Evolutionary conservation across 2,797 vertebrate genomes (phyloP), one percentile per base, ranked within the genome.

Genomic region (Enoplosus armatus): DNA sequence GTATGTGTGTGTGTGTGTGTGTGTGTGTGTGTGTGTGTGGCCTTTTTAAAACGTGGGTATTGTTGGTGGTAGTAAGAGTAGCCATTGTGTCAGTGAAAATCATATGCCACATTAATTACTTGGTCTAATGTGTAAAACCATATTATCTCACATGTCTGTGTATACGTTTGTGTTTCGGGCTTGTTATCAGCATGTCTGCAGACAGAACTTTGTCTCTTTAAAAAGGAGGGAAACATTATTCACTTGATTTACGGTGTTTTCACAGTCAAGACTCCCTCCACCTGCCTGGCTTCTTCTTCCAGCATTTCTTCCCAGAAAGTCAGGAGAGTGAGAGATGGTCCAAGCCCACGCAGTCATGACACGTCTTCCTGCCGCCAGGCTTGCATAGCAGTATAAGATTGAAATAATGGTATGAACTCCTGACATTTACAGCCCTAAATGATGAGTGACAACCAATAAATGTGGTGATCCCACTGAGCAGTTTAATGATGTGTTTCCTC

Each of bases 401-500:
- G 24, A 75, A 60, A 60, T 54, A 48, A 48, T 59, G 22, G 10
- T 16, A 8, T 29, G 26, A 51, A 61, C 37, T 70, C 12, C n/a
- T 48, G 63, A 55, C 45, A 76, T 85, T 80, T 55, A 68, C 39
- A 72, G 35, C 14, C 31, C n/a, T 69, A 41, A 54, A 74, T 18
- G 54, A 76, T 27, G 31, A 53, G 60, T 6, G 48, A 50, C 41
- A 61, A 43, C 35, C n/a, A 1, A 59, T 77, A 59, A 53, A 73
- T 41, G 61, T 54, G 43, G 16, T 3, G 26, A 71, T 39, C n/a
- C 54, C 59, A 43, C n/a, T n/a, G 35, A 70, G 37, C 31, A 64
- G 61, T 56, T 86, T 86, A 88, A 83, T 85, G 61, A 87, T 72
- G 69, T 43, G 39, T 60, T 72, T 75, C 75, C 50, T 77, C 37